Evolutionary conservation across 1,140 invertebrate species (phyloP), one percentile per base, ranked within the genome.

Genomic region (Polypedilum pembai): DNA sequence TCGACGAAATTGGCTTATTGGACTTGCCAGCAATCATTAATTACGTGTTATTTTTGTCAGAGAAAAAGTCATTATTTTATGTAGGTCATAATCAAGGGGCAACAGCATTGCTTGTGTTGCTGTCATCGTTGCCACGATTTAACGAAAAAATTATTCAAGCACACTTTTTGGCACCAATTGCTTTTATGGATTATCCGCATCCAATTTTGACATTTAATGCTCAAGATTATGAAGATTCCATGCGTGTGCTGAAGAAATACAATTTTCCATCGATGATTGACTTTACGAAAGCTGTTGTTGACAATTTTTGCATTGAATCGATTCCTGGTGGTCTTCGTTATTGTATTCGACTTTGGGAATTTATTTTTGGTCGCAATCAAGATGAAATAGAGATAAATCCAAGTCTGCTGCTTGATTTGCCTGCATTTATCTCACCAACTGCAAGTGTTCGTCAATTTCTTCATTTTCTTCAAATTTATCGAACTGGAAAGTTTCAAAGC

Each of bases 81-180:
- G 74, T 80, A 1, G 79, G 79, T 5, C 85, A 88, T 78, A 79
- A 87, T 80, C 83, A 85, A 75, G 90, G 90, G 21, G 86, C 84
- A 3, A 83, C 84, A 0, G 75, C 77, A 0, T 84, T 84, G 41
- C 85, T 83, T 40, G 82, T 85, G 0, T 82, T 87, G 80, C 76
- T 83, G 3, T 82, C 83, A 63, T 79, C 80, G 41, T 74, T 77
- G 2, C 84, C 86, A 0, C 79, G 85, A 12, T 87, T 87, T 74
- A 85, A 82, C 74, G 73, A 77, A 1, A 79, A 79, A 75, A 76
- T 80, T 5, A 74, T 75, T 8, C 79, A 78, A 75, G 77, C 76
- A 41, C 77, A 76, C 8, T 75, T 78, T 7, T 79, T 80, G 10
- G 87, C 83, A 1, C 87, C 87, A 0, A 84, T 88, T 0, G 82